These are phyloP conservation scores for Itoplectis maculator DNA, from an alignment of 2,888 invertebrate species.

Conservation along the genomic window DNA sequence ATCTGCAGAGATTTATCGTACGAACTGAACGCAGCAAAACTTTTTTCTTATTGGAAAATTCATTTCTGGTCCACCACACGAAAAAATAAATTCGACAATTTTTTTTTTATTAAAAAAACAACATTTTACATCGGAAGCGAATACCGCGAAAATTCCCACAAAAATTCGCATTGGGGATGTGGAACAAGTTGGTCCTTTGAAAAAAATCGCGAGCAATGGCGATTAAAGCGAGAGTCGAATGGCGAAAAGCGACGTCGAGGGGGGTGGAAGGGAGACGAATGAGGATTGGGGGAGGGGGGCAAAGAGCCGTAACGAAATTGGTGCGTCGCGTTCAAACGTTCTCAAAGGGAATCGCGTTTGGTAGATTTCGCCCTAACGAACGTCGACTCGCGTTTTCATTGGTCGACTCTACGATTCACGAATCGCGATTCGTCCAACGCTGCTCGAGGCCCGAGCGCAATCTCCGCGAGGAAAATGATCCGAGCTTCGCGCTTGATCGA, in stretches of 20 bases:
- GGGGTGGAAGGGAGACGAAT: too few species aligned
- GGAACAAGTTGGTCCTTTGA: neutral
- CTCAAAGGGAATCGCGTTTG: slow-evolving; percentile 49
- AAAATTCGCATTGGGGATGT: neutral
- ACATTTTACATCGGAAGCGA: neutral
- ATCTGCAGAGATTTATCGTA: too few species aligned
- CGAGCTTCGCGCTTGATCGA: slow-evolving; percentile 38
- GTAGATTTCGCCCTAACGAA: slow-evolving; percentile 47
- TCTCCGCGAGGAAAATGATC: slow-evolving; percentile 31
- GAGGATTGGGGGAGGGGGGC: too few species aligned
- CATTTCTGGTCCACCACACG: too few species aligned
- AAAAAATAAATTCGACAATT: too few species aligned
- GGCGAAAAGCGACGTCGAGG: too few species aligned
- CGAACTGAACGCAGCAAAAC: too few species aligned
- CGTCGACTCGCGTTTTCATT: slow-evolving; percentile 20
- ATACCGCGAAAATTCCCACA: neutral
- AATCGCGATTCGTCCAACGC: slow-evolving; percentile 22
- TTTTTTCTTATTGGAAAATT: too few species aligned
- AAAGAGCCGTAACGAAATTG: slow-evolving; percentile 36
- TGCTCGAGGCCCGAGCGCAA: too few species aligned
- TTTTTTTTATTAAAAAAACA: too few species aligned
- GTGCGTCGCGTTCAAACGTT: slow-evolving; percentile 19
- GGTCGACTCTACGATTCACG: neutral
- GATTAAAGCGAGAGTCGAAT: neutral
- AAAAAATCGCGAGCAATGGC: slow-evolving; percentile 5